Evolutionary conservation across 2,113 vertebrate genomes (phyloP).

Genomic region (Eleginops maclovinus): DNA sequence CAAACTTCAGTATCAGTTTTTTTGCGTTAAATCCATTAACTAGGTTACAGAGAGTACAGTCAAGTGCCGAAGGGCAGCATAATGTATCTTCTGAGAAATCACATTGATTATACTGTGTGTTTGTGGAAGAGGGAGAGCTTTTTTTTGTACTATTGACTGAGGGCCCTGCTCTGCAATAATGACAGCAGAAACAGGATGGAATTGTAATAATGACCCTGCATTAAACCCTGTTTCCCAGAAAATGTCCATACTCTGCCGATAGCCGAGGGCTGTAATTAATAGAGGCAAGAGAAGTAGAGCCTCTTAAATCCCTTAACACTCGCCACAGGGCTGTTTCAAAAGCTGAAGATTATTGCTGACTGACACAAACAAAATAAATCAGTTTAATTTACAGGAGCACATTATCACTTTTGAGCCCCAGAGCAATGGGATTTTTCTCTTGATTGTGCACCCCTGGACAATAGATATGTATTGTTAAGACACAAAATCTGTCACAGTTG

Average conservation of each 20-base stretch:
- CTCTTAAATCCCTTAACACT: slow-evolving; percentile 74
- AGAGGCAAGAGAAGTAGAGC: slow-evolving; percentile 48
- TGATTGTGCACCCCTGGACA: background rate
- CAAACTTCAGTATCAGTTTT: background rate
- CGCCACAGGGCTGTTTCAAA: slow-evolving; percentile 38
- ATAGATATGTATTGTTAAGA: slow-evolving; percentile 13
- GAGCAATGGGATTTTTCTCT: background rate
- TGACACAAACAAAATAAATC: slow-evolving; percentile 63
- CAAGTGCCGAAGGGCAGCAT: background rate
- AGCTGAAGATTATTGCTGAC: slow-evolving; percentile 69
- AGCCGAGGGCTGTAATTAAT: slow-evolving; percentile 64
- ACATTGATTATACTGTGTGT: background rate
- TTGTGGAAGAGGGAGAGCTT: slow-evolving; percentile 3
- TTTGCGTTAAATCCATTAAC: slow-evolving; percentile 13
- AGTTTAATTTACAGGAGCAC: slow-evolving; percentile 55
- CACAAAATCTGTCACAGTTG: slow-evolving; percentile 2
- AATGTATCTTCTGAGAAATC: background rate
- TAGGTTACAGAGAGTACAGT: background rate
- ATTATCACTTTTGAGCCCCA: background rate
- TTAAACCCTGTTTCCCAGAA: slow-evolving; percentile 61
- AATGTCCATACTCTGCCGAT: slow-evolving; percentile 19
- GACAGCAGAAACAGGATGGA: slow-evolving; percentile 37
- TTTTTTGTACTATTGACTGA: background rate
- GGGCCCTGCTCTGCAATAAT: slow-evolving; percentile 8
- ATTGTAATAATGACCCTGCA: slow-evolving; percentile 50